Base-by-base conservation (phyloP, 2,797 vertebrate species). In the Karalla daura region DNA sequence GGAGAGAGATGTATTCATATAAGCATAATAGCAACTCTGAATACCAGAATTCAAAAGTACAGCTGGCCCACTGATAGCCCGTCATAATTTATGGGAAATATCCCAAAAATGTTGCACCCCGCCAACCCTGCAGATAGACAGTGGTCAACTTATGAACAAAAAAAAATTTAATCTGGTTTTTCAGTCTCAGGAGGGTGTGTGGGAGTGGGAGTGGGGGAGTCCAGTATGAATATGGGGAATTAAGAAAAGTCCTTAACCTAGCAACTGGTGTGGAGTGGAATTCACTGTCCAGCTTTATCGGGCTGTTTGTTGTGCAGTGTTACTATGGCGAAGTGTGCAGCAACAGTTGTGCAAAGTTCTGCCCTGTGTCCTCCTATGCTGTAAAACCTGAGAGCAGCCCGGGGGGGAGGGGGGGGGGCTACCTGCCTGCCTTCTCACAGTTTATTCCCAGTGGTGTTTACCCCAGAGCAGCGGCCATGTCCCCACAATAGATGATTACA, bases 1-100 rank as follows among this genome's bases (percentile, higher is more conserved):
- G 80, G 40, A 81, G 82, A 89, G 81, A 92, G 80, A 90, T 89
- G 89, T 86, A 92, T 92, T 92, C 90, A 92, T 85, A 91, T 71
- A 58, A 77, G 66, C 60, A 91, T 89, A 92, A 91, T 86, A 83
- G 89, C 79, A 71, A 59, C 47, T 47, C 43, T 87, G 82, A 91
- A 91, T 80, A 63, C 73, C 67, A 66, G 66, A 43, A 84, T 84
- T 58, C 52, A 75, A 67, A 20, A 68, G 79, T 88, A 88, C 89
- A 90, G 87, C 87, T 90, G 86, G 86, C 83, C 83, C 56, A 63
- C 85, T 82, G 78, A 87, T 89, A 85, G 74, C 35, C 83, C 59
- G 20, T 91, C 88, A 90, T 84, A 87, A 88, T 86, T 90, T 89
- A 88, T 89, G 85, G 68, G 74, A 88, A 86, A 83, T 72, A 91